phyloP scores from a whole-genome alignment of 2,797 vertebrate genomes.

The Myiothlypis chrysogaster region DNA sequence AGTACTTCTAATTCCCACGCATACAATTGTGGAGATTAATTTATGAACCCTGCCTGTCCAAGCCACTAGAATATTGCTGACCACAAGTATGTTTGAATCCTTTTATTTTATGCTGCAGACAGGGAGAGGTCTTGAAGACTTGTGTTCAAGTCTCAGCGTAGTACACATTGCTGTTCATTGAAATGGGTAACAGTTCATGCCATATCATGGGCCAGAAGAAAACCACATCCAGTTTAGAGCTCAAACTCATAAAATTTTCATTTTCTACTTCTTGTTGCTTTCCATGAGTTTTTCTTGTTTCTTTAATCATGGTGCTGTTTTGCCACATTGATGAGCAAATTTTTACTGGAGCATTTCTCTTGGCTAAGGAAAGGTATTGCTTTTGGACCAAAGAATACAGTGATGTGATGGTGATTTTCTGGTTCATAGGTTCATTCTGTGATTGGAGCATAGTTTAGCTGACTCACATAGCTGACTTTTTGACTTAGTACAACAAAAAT shows the following conservation, averaged over 20 bases:
- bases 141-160: neutral
- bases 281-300: neutral
- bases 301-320: neutral
- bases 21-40: neutral
- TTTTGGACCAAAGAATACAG: constrained; percentile 26
- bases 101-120: neutral
- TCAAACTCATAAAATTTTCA: neutral
- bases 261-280: neutral
- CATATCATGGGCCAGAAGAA: neutral
- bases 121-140: neutral
- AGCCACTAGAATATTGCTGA: neutral
- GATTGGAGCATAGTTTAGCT: constrained; percentile 36
- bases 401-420: neutral
- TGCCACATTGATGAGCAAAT: neutral
- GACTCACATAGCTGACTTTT: constrained; percentile 51
- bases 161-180: neutral
- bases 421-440: neutral
- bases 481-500: constrained; percentile 44
- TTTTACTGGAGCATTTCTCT: neutral
- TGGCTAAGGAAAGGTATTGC: constrained; percentile 1
- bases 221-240: neutral
- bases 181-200: neutral
- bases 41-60: neutral
- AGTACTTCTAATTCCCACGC: neutral
- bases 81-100: neutral